Evolutionary conservation across 1,140 invertebrate genomes (phyloP), one percentile per base, ranked within the genome.

Genomic region (Rhagoletis pomonella): DNA sequence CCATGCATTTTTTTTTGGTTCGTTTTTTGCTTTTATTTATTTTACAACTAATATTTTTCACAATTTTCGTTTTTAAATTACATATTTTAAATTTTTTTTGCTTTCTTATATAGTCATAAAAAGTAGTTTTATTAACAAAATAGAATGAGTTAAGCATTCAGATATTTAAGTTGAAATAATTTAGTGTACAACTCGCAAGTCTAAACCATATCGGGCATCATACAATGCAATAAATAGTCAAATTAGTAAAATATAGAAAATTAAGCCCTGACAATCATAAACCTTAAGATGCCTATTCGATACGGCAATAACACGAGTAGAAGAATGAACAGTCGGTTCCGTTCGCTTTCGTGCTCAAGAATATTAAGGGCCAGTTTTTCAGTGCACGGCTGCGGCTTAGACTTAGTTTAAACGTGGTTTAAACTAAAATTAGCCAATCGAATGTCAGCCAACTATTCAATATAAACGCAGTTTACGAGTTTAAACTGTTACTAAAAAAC

Each of bases 11-110:
- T 77, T 77, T 77, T 77, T 77, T 77, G 14, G n/a, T 77, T 69
- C 67, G 67, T 55, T 77, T 77, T 77, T 77, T 77, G 19, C 9
- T 65, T n/a, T 29, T 29, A 29, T 77, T 77, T 77, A 77, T 77
- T 77, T 77, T 50, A 77, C 73, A 77, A 77, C 73, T 77, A 77
- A 77, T 77, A n/a, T 67, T 69, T 77, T 69, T 69, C 67, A 69
- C 67, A 69, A 69, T 69, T 69, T 69, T 69, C 67, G 67, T 69
- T 69, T 77, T 77, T 50, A 50, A 77, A 44, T 19, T 44, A 44
- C 47, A 14, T 17, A 67, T 29, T 29, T 19, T 67, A 9, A 14
- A 4, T 50, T 77, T 77, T 77, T 77, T 44, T 77, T n/a, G 14
- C 44, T 77, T 77, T 50, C 4, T 77, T 77, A 7, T 50, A 77